These are phyloP conservation scores for Colossoma macropomum DNA, from an alignment of 2,113 vertebrate genomes.

Conservation along the genomic window DNA sequence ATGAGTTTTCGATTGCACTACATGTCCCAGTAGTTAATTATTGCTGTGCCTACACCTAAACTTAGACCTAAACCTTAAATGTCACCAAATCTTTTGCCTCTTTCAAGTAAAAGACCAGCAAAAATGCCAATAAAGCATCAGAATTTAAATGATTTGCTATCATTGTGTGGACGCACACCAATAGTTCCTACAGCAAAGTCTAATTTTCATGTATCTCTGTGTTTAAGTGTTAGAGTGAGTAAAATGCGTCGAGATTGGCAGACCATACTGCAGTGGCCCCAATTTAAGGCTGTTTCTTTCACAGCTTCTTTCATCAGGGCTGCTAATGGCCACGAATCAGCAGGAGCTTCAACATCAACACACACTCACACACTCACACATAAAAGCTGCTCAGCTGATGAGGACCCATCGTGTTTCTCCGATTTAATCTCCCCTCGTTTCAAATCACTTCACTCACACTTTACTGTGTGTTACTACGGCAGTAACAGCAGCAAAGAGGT, in stretches of 20 bases:
- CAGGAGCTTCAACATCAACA: slow-evolving; percentile 41
- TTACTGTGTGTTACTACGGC: slow-evolving; percentile 6
- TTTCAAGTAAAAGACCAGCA: neutral
- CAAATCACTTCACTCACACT: slow-evolving; percentile 15
- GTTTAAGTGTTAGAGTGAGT: neutral
- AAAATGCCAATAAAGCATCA: neutral
- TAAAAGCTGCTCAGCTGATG: slow-evolving; percentile 38
- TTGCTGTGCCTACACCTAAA: too few relatives aligned
- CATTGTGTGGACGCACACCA: neutral
- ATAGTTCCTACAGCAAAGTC: neutral
- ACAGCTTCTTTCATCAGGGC: slow-evolving; percentile 30
- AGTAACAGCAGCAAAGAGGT: neutral
- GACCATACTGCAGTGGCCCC: neutral
- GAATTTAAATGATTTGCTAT: too few relatives aligned
- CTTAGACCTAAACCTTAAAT: neutral
- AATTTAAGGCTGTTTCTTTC: slow-evolving; percentile 6
- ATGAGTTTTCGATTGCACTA: too few relatives aligned
- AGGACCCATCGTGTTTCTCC: neutral
- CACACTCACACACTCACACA: neutral
- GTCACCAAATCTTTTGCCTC: neutral
- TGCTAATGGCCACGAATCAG: slow-evolving; percentile 31
- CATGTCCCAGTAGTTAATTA: too few relatives aligned
- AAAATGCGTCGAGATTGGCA: neutral
- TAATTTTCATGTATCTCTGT: neutral
- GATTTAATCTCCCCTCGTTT: slow-evolving; percentile 24